phyloP scores from a whole-genome alignment of 23 tunicate genomes.

The Diplosoma virens region DNA sequence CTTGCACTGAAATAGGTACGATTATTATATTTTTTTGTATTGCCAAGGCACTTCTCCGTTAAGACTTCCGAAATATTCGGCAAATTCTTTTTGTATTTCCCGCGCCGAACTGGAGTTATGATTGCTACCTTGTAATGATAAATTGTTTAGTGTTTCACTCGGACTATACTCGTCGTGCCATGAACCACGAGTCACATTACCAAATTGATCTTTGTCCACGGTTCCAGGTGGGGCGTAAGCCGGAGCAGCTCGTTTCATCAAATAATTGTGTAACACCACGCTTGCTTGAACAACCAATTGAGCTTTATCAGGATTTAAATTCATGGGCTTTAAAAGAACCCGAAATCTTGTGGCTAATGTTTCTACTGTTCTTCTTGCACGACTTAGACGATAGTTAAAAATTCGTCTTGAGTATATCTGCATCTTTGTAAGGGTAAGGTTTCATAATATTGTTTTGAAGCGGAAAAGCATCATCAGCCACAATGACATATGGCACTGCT shows the following conservation, averaged over 20 bases:
- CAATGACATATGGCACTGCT: conserved; percentile 17
- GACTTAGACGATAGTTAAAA: conserved; percentile 13
- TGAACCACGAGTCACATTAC: neutral
- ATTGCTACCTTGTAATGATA: neutral
- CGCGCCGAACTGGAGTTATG: neutral
- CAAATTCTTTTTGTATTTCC: conserved; percentile 1
- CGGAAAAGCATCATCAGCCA: conserved; percentile 35
- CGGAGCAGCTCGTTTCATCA: neutral
- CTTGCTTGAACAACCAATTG: conserved; percentile 8
- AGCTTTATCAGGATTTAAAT: conserved; percentile 11
- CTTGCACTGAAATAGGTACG: neutral
- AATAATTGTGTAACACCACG: conserved; percentile 5
- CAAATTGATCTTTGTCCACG: neutral
- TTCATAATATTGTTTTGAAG: conserved; percentile 6
- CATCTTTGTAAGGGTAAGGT: neutral
- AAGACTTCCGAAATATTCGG: neutral
- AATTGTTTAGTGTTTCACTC: neutral
- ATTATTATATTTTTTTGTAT: neutral
- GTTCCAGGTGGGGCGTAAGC: conserved; percentile 1
- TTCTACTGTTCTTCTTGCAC: conserved; percentile 18
- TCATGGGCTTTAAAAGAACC: neutral
- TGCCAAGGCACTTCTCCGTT: neutral
- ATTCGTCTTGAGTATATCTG: neutral
- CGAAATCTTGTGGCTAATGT: conserved; percentile 3
- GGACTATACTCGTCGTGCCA: neutral